A percentile compares a stretch with the other conserved stretches of the same genome.
These are phyloP conservation scores for Laupala kohalensis DNA, from an alignment of 1,140 invertebrate genomes.

Conservation along the genomic window DNA sequence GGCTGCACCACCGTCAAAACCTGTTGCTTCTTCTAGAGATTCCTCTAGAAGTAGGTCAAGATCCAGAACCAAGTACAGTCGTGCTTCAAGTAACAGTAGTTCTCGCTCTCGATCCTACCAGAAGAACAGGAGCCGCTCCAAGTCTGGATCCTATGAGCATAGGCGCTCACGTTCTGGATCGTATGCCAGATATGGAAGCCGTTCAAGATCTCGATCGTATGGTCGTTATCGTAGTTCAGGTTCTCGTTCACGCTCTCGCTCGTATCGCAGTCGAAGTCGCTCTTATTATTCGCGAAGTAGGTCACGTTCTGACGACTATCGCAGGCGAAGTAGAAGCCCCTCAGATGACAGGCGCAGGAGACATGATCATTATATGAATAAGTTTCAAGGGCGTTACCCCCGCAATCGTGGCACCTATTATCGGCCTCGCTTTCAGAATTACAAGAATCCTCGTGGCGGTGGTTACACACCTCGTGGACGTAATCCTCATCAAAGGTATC, in stretches of 20 bases:
- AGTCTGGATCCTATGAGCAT: conserved; percentile 12
- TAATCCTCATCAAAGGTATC: conserved; percentile 4
- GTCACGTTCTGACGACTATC: conserved; percentile 30
- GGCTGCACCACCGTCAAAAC: not conserved
- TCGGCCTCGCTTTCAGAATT: conserved; percentile 52
- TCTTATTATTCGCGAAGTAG: conserved; percentile 31
- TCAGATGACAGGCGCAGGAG: conserved; percentile 39
- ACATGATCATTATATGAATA: conserved; percentile 27
- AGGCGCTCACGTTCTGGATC: conserved; percentile 25
- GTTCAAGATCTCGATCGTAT: conserved; percentile 27
- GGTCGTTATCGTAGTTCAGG: conserved; percentile 10
- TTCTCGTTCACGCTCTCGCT: conserved; percentile 24
- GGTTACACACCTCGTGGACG: conserved; percentile 22
- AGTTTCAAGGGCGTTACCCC: conserved; percentile 35
- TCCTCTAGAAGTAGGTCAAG: conserved; percentile 10
- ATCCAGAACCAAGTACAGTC: conserved; percentile 9
- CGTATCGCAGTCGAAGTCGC: conserved; percentile 29
- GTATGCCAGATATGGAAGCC: conserved; percentile 14
- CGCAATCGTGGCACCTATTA: conserved; percentile 59
- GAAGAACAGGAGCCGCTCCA: conserved; percentile 13
- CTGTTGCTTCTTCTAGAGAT: conserved; percentile 5
- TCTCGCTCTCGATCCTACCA: conserved; percentile 13
- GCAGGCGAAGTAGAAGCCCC: conserved; percentile 36
- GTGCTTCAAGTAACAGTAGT: conserved; percentile 8
- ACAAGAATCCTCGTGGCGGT: conserved; percentile 26